Evolutionary conservation across 1,140 invertebrate genomes (phyloP).

Genomic region (Apolygus lucorum): DNA sequence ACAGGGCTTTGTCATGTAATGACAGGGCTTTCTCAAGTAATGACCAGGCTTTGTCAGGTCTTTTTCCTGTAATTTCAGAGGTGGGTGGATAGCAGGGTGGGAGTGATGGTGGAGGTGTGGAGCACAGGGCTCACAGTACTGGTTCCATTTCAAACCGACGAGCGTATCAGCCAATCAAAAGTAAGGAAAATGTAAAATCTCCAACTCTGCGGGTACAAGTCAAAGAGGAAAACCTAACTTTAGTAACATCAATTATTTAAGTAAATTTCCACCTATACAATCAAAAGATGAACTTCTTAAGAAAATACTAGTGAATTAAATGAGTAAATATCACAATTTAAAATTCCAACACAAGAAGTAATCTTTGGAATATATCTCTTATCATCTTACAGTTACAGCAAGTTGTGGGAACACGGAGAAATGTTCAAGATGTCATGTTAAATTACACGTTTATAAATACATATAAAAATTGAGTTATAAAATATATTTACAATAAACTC

Average conservation of each 20-base stretch:
- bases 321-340: conserved; percentile 19
- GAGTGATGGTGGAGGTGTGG: too few species aligned
- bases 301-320: not conserved
- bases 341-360: conserved; percentile 18
- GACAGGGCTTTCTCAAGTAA: too few species aligned
- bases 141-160: too few species aligned
- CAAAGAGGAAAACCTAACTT: not conserved
- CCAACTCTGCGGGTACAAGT: conserved; percentile 10
- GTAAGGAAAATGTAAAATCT: not conserved
- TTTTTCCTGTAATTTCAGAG: too few species aligned
- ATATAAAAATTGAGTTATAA: conserved; percentile 2
- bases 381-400: not conserved
- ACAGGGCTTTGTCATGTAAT: too few species aligned
- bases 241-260: conserved; percentile 11
- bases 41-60: too few species aligned
- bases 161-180: too few species aligned
- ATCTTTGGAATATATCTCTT: conserved; percentile 16
- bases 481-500: conserved; percentile 1
- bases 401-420: not conserved
- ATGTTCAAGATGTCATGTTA: conserved; percentile 12
- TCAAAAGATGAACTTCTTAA: not conserved
- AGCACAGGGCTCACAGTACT: too few species aligned
- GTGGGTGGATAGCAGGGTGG: too few species aligned
- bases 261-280: too few species aligned
- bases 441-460: conserved; percentile 7